A percentile compares a stretch with the other conserved stretches of the same genome.
phyloP scores from a whole-genome alignment of 2,797 vertebrate genomes.

The Nasua narica region DNA sequence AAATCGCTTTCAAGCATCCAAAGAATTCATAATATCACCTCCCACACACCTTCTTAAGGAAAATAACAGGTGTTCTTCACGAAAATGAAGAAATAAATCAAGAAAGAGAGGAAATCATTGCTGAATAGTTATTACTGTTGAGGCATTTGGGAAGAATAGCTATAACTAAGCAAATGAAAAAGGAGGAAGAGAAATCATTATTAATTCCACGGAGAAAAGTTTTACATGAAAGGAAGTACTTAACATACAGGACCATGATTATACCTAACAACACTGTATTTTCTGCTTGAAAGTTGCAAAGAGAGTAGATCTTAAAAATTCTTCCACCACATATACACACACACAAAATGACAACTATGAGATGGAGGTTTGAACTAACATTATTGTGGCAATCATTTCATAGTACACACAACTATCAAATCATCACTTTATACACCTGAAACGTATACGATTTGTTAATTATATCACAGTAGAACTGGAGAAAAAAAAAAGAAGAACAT shows the following conservation, averaged over 20 bases:
- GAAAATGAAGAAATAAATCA: background rate
- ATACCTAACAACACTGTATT: background rate
- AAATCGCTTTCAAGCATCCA: background rate
- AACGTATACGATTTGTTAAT: background rate
- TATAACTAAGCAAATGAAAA: background rate
- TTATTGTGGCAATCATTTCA: background rate
- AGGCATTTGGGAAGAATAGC: background rate
- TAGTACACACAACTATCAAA: background rate
- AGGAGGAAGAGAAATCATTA: background rate
- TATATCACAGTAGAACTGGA: background rate
- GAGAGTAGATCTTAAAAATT: background rate
- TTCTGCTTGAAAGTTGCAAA: background rate
- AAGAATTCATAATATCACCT: background rate
- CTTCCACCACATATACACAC: background rate
- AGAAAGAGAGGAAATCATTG: background rate
- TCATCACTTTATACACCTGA: background rate
- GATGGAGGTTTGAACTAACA: background rate
- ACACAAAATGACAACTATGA: background rate
- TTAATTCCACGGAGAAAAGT: background rate
- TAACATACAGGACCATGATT: background rate
- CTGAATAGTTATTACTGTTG: background rate
- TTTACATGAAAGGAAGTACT: background rate
- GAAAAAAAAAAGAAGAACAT: background rate
- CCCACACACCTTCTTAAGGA: background rate
- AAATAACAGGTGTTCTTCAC: background rate